These are phyloP conservation scores for Danaus chrysippus DNA, from an alignment of 2,888 invertebrate species.

Conservation along the genomic window DNA sequence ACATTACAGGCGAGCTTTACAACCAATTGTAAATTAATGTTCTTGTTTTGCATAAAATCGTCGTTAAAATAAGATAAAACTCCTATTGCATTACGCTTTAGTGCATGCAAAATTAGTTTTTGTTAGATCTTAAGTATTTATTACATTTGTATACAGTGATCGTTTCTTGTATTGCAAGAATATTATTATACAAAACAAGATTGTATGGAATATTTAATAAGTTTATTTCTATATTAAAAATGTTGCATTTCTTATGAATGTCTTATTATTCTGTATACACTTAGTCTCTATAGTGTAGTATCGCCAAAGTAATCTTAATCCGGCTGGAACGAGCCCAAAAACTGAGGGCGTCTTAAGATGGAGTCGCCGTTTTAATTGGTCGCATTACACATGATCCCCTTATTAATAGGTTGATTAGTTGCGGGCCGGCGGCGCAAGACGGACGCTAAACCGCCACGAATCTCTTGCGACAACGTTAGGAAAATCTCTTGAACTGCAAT, in stretches of 20 bases:
- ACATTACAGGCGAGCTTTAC: slow-evolving; percentile 65
- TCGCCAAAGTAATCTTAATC: slow-evolving; percentile 63
- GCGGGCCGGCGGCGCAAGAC: slow-evolving; percentile 51
- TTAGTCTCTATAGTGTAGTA: slow-evolving; percentile 43
- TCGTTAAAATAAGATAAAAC: slow-evolving; percentile 37
- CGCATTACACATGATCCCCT: slow-evolving; percentile 71
- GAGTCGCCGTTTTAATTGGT: slow-evolving; percentile 75
- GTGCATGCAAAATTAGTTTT: slow-evolving; percentile 7
- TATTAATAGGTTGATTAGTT: slow-evolving; percentile 78
- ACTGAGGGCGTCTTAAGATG: slow-evolving; percentile 73
- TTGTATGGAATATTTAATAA: too few species aligned
- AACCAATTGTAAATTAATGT: slow-evolving; percentile 68
- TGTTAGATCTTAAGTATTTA: background rate
- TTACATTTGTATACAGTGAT: background rate
- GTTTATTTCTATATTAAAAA: too few species aligned
- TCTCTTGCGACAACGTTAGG: slow-evolving; percentile 52
- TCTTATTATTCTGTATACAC: slow-evolving; percentile 28
- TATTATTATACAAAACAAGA: too few species aligned
- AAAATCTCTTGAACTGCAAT: slow-evolving; percentile 47
- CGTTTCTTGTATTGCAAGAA: too few species aligned
- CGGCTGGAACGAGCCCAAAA: slow-evolving; percentile 74
- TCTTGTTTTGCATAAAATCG: slow-evolving; percentile 57
- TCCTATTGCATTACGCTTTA: slow-evolving; percentile 13
- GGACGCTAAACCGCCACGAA: slow-evolving; percentile 37
- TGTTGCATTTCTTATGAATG: too few species aligned